Evolutionary conservation across 2,113 vertebrate species (phyloP).

Genomic region (Xiphophorus maculatus): DNA sequence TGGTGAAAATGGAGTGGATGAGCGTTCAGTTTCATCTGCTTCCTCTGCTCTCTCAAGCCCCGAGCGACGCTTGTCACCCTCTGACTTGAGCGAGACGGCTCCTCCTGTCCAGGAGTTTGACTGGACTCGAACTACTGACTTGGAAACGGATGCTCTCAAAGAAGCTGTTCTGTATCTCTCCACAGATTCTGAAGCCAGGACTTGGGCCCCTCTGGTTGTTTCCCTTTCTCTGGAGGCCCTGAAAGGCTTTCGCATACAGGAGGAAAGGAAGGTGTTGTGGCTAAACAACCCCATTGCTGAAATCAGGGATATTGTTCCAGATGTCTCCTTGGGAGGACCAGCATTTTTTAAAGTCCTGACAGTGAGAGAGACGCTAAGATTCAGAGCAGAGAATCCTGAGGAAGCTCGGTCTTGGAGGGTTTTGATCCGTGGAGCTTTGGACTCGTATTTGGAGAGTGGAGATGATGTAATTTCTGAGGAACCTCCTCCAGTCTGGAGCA

Average conservation of each 20-base stretch:
- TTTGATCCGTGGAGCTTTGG: slow-evolving; percentile 86
- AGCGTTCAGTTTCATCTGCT: slow-evolving; percentile 3
- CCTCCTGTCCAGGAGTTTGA: slow-evolving; percentile 57
- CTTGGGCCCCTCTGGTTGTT: slow-evolving; percentile 82
- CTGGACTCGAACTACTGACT: slow-evolving; percentile 79
- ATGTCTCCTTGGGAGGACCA: slow-evolving; percentile 86
- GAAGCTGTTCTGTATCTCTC: slow-evolving; percentile 87
- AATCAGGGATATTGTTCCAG: slow-evolving; percentile 91
- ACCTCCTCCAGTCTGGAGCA: not conserved
- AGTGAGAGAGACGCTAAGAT: slow-evolving; percentile 82
- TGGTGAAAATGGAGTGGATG: slow-evolving; percentile 62
- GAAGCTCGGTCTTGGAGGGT: slow-evolving; percentile 88
- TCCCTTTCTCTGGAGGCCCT: slow-evolving; percentile 89
- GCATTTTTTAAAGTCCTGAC: slow-evolving; percentile 92
- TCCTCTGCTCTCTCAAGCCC: slow-evolving; percentile 42
- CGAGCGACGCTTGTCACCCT: not conserved
- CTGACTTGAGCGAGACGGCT: not conserved
- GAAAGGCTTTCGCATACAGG: slow-evolving; percentile 84
- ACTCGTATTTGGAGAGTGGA: slow-evolving; percentile 86
- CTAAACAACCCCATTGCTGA: slow-evolving; percentile 82
- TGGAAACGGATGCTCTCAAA: slow-evolving; percentile 89
- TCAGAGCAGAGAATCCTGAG: slow-evolving; percentile 82
- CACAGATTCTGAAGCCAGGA: slow-evolving; percentile 79
- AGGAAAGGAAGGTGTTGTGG: slow-evolving; percentile 79
- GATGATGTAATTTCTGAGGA: slow-evolving; percentile 76